These are phyloP conservation scores for Hipposideros larvatus DNA, from an alignment of 2,797 vertebrate species.

Conservation along the genomic window DNA sequence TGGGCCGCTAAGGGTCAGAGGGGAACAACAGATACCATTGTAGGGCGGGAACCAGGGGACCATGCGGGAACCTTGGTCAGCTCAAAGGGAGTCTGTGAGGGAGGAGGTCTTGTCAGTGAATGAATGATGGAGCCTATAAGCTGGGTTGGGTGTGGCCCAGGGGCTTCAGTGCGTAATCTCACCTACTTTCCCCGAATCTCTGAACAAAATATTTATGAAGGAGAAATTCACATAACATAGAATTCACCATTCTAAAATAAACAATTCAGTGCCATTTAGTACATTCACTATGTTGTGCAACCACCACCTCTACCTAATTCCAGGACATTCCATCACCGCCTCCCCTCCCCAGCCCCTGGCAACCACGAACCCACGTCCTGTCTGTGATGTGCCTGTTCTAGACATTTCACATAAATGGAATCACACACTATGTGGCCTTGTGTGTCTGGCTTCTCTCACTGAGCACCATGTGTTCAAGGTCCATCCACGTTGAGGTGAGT, in stretches of 20 bases:
- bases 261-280: not conserved
- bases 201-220: not conserved
- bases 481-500: accelerated
- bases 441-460: not conserved
- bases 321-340: not conserved
- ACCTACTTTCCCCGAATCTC: not conserved
- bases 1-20: not conserved
- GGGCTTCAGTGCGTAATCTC: accelerated
- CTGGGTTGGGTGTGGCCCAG: not conserved
- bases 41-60: not conserved
- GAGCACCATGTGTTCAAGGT: accelerated
- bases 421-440: not conserved
- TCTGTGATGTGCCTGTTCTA: not conserved
- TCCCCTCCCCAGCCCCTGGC: not conserved
- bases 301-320: not conserved
- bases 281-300: not conserved
- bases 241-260: not conserved
- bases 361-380: not conserved
- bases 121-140: no score
- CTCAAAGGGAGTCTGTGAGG: not conserved
- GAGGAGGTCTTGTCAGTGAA: no score
- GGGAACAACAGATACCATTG: not conserved
- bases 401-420: accelerated
- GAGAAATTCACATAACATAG: not conserved
- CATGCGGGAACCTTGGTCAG: not conserved